Evolutionary conservation across 2,113 vertebrate genomes (phyloP), one percentile per base, ranked within the genome.

Genomic region (Hippocampus barbouri): DNA sequence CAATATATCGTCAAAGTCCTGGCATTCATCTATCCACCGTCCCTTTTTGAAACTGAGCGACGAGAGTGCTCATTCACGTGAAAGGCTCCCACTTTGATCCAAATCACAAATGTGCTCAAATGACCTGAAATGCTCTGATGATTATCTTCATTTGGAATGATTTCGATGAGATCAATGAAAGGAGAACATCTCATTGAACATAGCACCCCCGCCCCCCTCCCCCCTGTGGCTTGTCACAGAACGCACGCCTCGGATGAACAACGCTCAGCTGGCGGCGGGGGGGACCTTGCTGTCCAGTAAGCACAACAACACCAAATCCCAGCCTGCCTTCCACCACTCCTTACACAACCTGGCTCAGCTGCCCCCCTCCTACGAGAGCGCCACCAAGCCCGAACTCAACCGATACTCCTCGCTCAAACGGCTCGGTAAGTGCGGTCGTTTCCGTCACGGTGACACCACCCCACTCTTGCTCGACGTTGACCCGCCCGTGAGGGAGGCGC

Each of bases 271-370:
- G 89, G 90, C 93, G 80, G 86, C 90, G 75, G 93, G 94, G 76
- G 93, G 93, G 75, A 93, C 93, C 68, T 85, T 93, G 79, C 91
- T 93, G 61, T 92, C 91, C 77, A 89, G 90, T 82, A 95, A 95
- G 82, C 95, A 95, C 84, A 95, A 94, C 76, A 95, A 94, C 71
- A 94, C 91, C 87, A 91, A 91, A 79, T 83, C 89, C 73, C 93
- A 94, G 75, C 92, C 95, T 34, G 89, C 95, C 75, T 96, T 95
- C 84, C 94, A 95, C 53, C 93, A 96, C 51, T 97, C 95, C 27
- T 92, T 96, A 83, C 95, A 97, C 91, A 97, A 97, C 87, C 93
- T 97, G 82, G 95, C 95, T 20, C 95, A 96, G 78, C 93, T 97
- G 69, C 95, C 95, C 1, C 95, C 95, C 0, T 96, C 95, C 30